Percentiles rank a stretch among this genome's conserved stretches.
phyloP scores from a whole-genome alignment of 1,140 invertebrate genomes.

The Phymorhynchus buccinoides region DNA sequence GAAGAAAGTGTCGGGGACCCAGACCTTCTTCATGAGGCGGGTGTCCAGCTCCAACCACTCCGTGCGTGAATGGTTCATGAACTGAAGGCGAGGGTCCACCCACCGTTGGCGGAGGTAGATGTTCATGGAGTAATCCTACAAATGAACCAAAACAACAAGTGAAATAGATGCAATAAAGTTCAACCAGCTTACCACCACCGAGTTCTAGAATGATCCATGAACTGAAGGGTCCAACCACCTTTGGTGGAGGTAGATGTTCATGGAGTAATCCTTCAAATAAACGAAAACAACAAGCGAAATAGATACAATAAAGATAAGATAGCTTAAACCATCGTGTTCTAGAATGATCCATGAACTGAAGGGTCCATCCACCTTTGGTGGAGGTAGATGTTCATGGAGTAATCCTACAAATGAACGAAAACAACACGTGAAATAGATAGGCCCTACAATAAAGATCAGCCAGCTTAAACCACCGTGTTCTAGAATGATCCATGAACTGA shows the following conservation, averaged over 20 bases:
- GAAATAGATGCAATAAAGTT: too few relatives aligned
- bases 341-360: constrained; percentile 48
- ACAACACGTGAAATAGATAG: too few relatives aligned
- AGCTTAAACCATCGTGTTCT: constrained; percentile 46
- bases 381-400: constrained; percentile 54
- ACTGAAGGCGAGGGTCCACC: constrained; percentile 51
- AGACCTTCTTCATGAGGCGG: constrained; percentile 47
- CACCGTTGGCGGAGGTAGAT: constrained; percentile 54
- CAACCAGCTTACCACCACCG: too few relatives aligned
- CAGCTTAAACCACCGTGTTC: constrained; percentile 35
- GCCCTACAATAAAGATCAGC: too few relatives aligned
- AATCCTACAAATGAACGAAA: constrained; percentile 49
- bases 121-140: constrained; percentile 56
- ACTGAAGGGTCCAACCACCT: constrained; percentile 54
- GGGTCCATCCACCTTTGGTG: constrained; percentile 54
- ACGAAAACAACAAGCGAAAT: too few relatives aligned
- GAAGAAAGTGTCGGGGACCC: constrained; percentile 70
- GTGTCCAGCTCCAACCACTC: constrained; percentile 49
- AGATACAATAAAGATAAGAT: too few relatives aligned
- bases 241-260: constrained; percentile 54
- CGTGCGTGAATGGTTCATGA: constrained; percentile 44
- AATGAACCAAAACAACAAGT: too few relatives aligned
- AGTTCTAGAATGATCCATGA: constrained; percentile 44
- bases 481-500: constrained; percentile 46
- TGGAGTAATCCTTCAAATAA: constrained; percentile 59